These are phyloP conservation scores for Chloebia gouldiae DNA, from an alignment of 2,113 vertebrate genomes.

Conservation along the genomic window DNA sequence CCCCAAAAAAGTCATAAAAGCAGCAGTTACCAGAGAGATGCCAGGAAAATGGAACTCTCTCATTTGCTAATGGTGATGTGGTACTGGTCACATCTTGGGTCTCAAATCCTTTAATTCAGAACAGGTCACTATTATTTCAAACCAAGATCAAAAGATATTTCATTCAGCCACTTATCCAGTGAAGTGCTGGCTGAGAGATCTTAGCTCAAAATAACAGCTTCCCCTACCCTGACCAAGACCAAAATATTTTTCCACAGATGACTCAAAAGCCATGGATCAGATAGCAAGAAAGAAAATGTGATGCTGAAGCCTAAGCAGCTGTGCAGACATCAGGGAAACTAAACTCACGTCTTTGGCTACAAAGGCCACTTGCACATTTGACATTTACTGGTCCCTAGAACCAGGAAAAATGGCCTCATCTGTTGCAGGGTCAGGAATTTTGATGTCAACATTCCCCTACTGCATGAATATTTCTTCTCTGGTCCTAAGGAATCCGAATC, in stretches of 20 bases:
- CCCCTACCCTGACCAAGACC: not conserved
- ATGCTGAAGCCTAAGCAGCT: not conserved
- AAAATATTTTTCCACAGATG: not conserved
- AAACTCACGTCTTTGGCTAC: not conserved
- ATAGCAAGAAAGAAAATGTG: not conserved
- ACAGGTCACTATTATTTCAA: not conserved
- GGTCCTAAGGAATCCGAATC: not conserved
- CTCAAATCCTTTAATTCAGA: not conserved
- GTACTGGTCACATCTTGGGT: not conserved
- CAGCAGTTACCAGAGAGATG: not conserved
- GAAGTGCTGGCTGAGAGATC: not conserved
- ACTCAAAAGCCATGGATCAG: not conserved
- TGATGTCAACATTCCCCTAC: not conserved
- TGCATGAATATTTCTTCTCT: not conserved
- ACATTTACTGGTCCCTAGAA: not conserved
- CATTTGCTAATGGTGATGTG: rapidly evolving
- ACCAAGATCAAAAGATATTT: not conserved
- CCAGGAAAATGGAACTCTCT: not conserved
- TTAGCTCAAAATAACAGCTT: not conserved
- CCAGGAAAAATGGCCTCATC: not conserved
- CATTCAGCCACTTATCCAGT: not conserved
- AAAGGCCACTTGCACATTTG: not conserved
- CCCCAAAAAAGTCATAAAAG: rapidly evolving
- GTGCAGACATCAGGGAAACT: not conserved
- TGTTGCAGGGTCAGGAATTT: not conserved